A percentile compares a stretch with the other conserved stretches of the same genome.
These are phyloP conservation scores for Scaptodrosophila latifasciaeformis DNA, from an alignment of 2,888 invertebrate genomes.

Conservation along the genomic window DNA sequence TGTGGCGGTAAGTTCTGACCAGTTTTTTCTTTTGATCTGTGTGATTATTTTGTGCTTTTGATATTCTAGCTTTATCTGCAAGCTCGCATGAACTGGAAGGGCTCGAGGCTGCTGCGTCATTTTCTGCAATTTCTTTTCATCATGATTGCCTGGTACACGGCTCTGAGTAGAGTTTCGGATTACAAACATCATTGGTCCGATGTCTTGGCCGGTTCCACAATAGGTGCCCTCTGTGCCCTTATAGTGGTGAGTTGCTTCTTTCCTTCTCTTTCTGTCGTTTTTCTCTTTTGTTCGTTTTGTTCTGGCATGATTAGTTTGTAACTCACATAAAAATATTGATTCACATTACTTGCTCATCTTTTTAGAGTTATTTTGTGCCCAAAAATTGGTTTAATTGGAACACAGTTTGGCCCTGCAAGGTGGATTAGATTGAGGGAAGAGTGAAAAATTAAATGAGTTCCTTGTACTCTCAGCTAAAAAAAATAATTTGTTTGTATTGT, in stretches of 20 bases:
- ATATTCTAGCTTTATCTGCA: slow-evolving; percentile 91
- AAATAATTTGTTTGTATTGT: slow-evolving; percentile 22
- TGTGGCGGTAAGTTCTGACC: slow-evolving; percentile 88
- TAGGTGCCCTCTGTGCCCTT: slow-evolving; percentile 82
- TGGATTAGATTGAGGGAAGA: slow-evolving; percentile 25
- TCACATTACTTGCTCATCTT: slow-evolving; percentile 50
- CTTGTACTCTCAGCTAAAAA: too few species aligned
- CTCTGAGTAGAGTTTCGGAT: slow-evolving; percentile 93
- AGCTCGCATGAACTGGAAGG: slow-evolving; percentile 86
- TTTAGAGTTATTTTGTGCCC: slow-evolving; percentile 69
- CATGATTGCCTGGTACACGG: slow-evolving; percentile 88
- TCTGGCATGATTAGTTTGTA: background rate
- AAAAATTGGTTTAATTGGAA: slow-evolving; percentile 72
- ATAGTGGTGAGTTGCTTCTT: slow-evolving; percentile 80
- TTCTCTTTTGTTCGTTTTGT: background rate
- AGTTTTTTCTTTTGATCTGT: too few species aligned
- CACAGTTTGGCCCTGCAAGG: slow-evolving; percentile 65
- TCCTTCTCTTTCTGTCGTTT: slow-evolving; percentile 2
- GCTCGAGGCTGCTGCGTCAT: slow-evolving; percentile 87
- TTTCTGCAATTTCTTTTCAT: slow-evolving; percentile 89
- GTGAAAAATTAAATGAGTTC: too few species aligned
- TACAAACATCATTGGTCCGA: slow-evolving; percentile 99
- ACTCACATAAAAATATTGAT: slow-evolving; percentile 7
- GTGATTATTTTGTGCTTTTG: slow-evolving; percentile 11
- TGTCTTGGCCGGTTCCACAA: slow-evolving; percentile 87